A percentile compares a stretch with the other conserved stretches of the same genome.
Conservation (phyloP, 2,888 invertebrate genomes). For the Dryomyza anilis region DNA sequence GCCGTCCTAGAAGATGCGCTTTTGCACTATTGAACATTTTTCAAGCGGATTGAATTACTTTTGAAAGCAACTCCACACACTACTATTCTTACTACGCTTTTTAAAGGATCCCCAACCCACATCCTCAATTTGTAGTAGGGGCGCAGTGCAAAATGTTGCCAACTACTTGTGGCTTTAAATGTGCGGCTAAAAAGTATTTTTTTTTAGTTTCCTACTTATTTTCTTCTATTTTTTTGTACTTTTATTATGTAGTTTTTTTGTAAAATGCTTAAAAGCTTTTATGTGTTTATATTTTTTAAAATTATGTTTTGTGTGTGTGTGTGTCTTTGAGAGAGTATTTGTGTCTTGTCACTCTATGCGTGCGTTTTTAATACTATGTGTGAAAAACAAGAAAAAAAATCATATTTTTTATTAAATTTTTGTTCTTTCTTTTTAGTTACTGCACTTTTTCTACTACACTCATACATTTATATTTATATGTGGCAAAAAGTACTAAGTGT, state of each 20-base stretch:
- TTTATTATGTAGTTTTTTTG: not conserved
- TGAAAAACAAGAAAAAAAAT: not conserved
- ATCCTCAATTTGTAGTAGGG: not conserved
- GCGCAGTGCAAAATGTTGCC: conserved; percentile 1
- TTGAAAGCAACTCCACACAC: not conserved
- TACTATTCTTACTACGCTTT: not conserved
- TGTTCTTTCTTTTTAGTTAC: not conserved
- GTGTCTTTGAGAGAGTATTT: not conserved
- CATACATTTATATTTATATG: no score
- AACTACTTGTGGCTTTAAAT: conserved; percentile 24
- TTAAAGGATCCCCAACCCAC: not conserved
- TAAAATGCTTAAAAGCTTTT: conserved; percentile 1
- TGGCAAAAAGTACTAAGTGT: no score
- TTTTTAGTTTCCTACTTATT: conserved; percentile 7
- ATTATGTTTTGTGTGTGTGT: not conserved
- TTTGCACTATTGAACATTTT: no score
- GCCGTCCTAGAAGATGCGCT: not conserved
- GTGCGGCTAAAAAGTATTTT: not conserved
- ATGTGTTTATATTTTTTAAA: not conserved
- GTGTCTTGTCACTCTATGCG: not conserved
- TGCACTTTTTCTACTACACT: no score
- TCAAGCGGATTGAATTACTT: not conserved
- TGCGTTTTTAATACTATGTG: no score
- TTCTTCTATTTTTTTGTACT: not conserved
- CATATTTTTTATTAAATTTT: not conserved